Conservation (phyloP, 2,113 vertebrate species). For the Myiagra hebetior region DNA sequence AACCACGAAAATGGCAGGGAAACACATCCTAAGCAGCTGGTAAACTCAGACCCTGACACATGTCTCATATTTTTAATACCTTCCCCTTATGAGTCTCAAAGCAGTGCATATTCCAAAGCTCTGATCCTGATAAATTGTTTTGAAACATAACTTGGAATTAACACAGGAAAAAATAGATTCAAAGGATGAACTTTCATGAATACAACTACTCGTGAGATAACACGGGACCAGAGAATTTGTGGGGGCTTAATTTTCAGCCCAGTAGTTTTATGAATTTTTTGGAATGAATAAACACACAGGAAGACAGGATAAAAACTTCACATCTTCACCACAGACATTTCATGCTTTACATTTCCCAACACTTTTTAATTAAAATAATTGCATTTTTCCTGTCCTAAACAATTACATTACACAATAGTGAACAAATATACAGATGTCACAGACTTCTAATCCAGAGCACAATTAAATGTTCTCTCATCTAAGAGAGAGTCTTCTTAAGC, state of each 20-base stretch:
- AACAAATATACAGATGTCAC: background rate
- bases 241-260: background rate
- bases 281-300: constrained; percentile 12
- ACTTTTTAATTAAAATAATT: background rate
- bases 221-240: background rate
- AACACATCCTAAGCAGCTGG: background rate
- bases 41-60: background rate
- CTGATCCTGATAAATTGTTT: background rate
- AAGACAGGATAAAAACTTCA: background rate
- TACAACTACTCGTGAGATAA: constrained; percentile 9
- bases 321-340: constrained; percentile 8
- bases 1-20: background rate
- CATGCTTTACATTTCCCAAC: background rate
- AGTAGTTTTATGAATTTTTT: background rate
- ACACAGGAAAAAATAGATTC: constrained; percentile 28
- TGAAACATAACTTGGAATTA: constrained; percentile 33
- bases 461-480: background rate
- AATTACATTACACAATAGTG: background rate
- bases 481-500: background rate
- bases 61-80: background rate
- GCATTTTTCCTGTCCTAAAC: background rate
- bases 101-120: background rate
- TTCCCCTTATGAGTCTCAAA: background rate
- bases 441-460: background rate
- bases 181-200: constrained; percentile 14